Conservation (phyloP, 1,140 invertebrate genomes). For the Panagrolaimus sp. region DNA sequence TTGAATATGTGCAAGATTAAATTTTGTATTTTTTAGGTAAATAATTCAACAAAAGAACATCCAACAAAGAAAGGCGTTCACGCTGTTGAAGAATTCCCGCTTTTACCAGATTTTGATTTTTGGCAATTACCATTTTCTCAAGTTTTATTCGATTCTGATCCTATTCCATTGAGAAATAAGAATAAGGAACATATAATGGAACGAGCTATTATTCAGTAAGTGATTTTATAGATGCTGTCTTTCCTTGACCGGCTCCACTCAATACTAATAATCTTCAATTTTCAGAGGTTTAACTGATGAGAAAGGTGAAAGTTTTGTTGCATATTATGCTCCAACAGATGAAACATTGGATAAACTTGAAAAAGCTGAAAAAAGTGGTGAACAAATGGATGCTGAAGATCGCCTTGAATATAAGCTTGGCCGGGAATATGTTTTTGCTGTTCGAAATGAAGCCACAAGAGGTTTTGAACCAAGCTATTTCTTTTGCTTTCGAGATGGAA, state of each 20-base stretch:
- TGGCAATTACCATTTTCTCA: conserved; percentile 96
- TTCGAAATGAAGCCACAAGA: conserved; percentile 91
- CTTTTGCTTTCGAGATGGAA: conserved; percentile 79
- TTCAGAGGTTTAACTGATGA: conserved; percentile 96
- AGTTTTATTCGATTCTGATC: conserved; percentile 95
- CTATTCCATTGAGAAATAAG: conserved; percentile 70
- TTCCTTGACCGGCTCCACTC: too few species aligned
- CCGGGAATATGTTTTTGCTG: conserved; percentile 69
- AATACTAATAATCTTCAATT: conserved; percentile 74
- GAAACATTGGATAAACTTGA: neutral
- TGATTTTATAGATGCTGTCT: conserved; percentile 57
- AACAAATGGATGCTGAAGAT: neutral
- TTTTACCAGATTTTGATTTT: conserved; percentile 90
- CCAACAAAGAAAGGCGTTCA: conserved; percentile 87
- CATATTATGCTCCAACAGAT: conserved; percentile 9
- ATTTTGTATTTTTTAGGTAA: conserved; percentile 63
- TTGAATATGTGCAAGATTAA: conserved; percentile 17
- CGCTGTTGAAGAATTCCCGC: conserved; percentile 77
- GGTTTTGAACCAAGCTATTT: conserved; percentile 98
- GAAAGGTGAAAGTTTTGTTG: neutral
- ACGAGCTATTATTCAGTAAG: conserved; percentile 24
- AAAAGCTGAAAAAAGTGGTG: neutral
- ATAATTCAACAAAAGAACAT: conserved; percentile 68
- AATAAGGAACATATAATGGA: conserved; percentile 69
- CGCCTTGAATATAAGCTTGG: conserved; percentile 3